Percentiles rank a stretch among this genome's conserved stretches.
Evolutionary conservation across 2,888 invertebrate genomes (phyloP).

Genomic region (Ormia ochracea): DNA sequence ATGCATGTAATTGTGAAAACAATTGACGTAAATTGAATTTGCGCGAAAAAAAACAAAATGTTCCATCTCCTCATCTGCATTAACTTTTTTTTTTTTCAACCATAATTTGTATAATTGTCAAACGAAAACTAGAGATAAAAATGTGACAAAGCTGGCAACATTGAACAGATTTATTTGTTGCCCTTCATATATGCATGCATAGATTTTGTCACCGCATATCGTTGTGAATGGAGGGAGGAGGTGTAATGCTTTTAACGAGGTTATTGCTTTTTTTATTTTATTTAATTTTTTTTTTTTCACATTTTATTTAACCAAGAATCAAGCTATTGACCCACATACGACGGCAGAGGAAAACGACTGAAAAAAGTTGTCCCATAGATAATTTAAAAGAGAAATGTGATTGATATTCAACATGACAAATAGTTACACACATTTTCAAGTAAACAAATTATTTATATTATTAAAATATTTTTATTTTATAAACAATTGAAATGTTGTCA

Average conservation of each 20-base stretch:
- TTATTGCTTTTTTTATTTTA: constrained; percentile 25
- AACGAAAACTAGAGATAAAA: not conserved
- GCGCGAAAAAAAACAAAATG: not conserved
- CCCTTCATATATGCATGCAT: not conserved
- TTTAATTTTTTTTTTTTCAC: too few species aligned
- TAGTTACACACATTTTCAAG: too few species aligned
- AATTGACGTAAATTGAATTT: not conserved
- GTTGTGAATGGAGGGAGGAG: not conserved
- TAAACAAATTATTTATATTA: too few species aligned
- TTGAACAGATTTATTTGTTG: constrained; percentile 4
- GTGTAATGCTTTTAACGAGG: not conserved
- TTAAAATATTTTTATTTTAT: too few species aligned
- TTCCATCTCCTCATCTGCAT: not conserved
- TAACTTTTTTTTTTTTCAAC: not conserved
- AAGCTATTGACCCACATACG: constrained; percentile 46
- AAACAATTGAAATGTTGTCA: too few species aligned
- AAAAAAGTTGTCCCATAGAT: not conserved
- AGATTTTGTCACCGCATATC: not conserved
- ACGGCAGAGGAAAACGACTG: not conserved
- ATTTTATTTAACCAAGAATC: constrained; percentile 17
- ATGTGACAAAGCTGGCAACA: constrained; percentile 17
- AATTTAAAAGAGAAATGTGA: not conserved
- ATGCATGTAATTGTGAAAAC: not conserved
- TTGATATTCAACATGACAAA: too few species aligned
- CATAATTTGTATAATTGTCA: not conserved